Evolutionary conservation across 2,888 invertebrate genomes (phyloP), one percentile per base, ranked within the genome.

Genomic region (Polydrusus tereticollis): DNA sequence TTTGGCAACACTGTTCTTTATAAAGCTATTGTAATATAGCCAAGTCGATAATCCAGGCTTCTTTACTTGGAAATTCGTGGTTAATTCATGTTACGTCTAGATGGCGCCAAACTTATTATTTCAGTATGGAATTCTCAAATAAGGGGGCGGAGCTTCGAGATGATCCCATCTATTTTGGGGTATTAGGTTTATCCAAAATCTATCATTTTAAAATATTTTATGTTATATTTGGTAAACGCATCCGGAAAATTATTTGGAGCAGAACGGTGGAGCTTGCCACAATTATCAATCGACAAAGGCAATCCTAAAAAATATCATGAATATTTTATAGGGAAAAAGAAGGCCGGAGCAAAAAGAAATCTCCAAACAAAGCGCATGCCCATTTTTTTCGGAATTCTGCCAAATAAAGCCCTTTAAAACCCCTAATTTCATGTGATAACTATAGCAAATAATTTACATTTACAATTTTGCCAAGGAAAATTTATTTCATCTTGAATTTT

Each of bases 331-430:
- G 2, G 16, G 16, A 18, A 57, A 55, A 62, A 62, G 60, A 55
- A 66, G 66, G 72, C 45, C 16, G 58, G 70, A 65, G 59, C 52
- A 59, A 67, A 72, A 72, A 72, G 68, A 63, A 63, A 23, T 64
- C 16, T 20, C 20, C n/a, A 63, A 63, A 72, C 58, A 72, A 68
- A 57, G 72, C 72, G 72, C 72, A 72, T 72, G 72, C 41, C 50
- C 72, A 36, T 60, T 55, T 63, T 62, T 68, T 68, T 60, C 41
- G 3, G 20, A 50, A 58, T 64, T 65, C 38, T 50, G 58, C 12
- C 38, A 36, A 21, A 55, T 57, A 64, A n/a, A 33, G 10, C 0
- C 21, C 16, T 20, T 0, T 21, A 50, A 47, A 36, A 18, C 55
- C 16, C 1, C 2, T 52, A 64, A 23, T 18, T 29, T 10, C 6